A percentile compares a stretch with the other conserved stretches of the same genome.
phyloP scores from a whole-genome alignment of 1,140 invertebrate genomes.

The Saccostrea glomerata region DNA sequence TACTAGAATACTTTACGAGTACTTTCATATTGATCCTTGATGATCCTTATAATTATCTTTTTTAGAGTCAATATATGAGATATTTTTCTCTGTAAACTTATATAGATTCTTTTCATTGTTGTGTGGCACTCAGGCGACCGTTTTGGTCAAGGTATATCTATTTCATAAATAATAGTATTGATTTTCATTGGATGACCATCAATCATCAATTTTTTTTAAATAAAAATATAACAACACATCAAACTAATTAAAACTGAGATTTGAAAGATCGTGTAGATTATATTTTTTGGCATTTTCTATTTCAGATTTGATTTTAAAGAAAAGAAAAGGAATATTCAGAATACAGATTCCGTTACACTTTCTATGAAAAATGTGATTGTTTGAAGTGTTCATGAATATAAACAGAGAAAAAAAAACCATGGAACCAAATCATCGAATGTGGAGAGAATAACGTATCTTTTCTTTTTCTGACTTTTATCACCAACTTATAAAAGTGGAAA shows the following conservation, averaged over 20 bases:
- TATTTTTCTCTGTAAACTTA: too few relatives aligned
- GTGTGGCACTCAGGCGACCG: too few relatives aligned
- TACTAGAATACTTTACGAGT: too few relatives aligned
- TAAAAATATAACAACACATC: too few relatives aligned
- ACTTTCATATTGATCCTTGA: too few relatives aligned
- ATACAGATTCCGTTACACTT: not conserved
- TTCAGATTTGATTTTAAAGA: not conserved
- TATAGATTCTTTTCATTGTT: too few relatives aligned
- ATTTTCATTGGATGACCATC: too few relatives aligned
- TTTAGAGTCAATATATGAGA: too few relatives aligned
- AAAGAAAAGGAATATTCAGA: not conserved
- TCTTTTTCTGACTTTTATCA: not conserved
- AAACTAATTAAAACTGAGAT: not conserved
- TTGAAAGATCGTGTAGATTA: not conserved
- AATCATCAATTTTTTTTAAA: too few relatives aligned
- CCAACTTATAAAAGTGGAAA: not conserved
- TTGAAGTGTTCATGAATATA: not conserved
- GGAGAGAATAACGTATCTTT: not conserved
- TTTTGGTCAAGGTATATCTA: too few relatives aligned
- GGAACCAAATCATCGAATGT: not conserved
- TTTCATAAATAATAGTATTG: too few relatives aligned
- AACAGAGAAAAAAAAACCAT: not conserved
- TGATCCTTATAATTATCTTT: too few relatives aligned
- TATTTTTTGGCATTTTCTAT: not conserved
- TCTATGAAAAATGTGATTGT: not conserved